Percentiles rank a stretch among this genome's conserved stretches.
These are phyloP conservation scores for Byasa hedistus DNA, from an alignment of 2,888 invertebrate species.

Conservation along the genomic window DNA sequence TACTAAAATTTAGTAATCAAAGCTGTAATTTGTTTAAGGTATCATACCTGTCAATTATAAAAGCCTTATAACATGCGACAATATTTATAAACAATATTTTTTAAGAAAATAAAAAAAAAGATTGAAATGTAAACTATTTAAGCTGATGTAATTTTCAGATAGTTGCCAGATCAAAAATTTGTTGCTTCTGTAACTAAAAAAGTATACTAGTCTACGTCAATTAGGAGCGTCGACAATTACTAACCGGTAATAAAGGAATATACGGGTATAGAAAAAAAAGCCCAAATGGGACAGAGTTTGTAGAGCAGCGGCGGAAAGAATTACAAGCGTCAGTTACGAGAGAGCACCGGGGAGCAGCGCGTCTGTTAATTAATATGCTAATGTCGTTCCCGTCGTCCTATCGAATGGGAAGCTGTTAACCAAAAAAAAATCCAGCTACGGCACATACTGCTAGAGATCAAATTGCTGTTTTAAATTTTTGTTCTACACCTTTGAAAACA, in stretches of 20 bases:
- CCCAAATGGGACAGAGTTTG: conserved; percentile 9
- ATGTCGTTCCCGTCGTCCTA: conserved; percentile 15
- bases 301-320: conserved; percentile 14
- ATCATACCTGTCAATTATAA: no score
- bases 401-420: conserved; percentile 16
- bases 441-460: conserved; percentile 17
- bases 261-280: background rate
- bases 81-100: no score
- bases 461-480: conserved; percentile 10
- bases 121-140: no score
- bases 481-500: background rate
- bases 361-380: conserved; percentile 30
- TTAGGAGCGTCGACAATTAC: background rate
- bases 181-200: background rate
- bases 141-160: background rate
- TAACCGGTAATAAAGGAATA: background rate
- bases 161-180: background rate
- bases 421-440: conserved; percentile 10
- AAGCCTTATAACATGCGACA: no score
- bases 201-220: background rate
- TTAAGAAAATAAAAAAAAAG: no score
- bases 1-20: no score
- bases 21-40: no score
- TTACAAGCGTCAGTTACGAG: conserved; percentile 26
- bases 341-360: conserved; percentile 10